Percentiles rank a stretch among this genome's conserved stretches.
Conservation (phyloP, 2,113 vertebrate species). For the Chauna torquata region DNA sequence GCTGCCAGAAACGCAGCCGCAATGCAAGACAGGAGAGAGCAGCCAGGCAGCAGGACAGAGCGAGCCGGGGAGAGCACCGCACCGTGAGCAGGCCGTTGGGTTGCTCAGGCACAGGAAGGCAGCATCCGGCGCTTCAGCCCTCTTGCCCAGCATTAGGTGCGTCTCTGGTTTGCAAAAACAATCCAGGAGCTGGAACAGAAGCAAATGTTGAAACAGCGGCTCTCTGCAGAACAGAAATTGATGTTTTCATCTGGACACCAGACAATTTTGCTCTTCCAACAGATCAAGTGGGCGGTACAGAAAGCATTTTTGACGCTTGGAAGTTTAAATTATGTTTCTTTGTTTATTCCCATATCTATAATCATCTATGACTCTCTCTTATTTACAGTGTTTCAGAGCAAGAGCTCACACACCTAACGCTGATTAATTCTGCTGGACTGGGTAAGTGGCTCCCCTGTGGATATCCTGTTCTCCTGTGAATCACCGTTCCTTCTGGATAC, state of each 20-base stretch:
- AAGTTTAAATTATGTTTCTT: conserved; percentile 13
- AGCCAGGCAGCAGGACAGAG: neutral
- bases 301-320: neutral
- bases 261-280: neutral
- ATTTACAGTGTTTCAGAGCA: conserved; percentile 35
- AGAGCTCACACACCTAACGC: conserved; percentile 17
- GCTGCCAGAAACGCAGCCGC: rapidly evolving
- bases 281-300: neutral
- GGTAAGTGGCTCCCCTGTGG: conserved; percentile 39
- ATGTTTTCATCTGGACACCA: neutral
- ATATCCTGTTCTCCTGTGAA: conserved; percentile 38
- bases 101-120: neutral
- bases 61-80: rapidly evolving
- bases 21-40: neutral
- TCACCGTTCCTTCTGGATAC: conserved; percentile 1
- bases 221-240: neutral
- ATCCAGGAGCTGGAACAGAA: neutral
- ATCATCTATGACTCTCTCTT: neutral
- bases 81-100: neutral
- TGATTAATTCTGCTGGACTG: conserved; percentile 55
- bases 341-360: neutral
- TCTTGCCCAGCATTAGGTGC: neutral
- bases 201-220: neutral
- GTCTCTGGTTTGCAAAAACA: neutral
- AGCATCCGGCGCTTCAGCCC: neutral